Evolutionary conservation across 2,113 vertebrate species (phyloP), one percentile per base, ranked within the genome.

Genomic region (Odontophorus gujanensis): DNA sequence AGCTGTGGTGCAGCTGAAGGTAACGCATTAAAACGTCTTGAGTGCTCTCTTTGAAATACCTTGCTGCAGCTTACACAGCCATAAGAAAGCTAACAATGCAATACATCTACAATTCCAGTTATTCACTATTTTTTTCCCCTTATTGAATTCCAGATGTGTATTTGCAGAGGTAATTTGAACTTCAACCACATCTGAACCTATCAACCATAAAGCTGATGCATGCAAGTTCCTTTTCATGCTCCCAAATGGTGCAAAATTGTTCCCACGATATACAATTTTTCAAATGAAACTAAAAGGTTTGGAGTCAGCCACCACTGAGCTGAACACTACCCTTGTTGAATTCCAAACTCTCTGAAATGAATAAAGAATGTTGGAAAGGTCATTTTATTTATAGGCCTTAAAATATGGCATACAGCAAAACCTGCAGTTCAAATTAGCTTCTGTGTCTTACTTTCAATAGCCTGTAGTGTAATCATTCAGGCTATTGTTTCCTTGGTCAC

Each of bases 331-430:
- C 87, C 18, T 17, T 81, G 22, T 26, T 74, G 50, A 83, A 87
- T 92, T 82, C 47, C 38, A 57, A 59, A 53, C 17, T 83, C 63
- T 80, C 55, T 25, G 25, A 71, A 95, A 55, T 62, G 58, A 89
- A 45, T 50, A 7, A 61, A 95, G 72, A 24, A 50, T 6, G 11
- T 47, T 22, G 74, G 42, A 51, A 92, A 87, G 45, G 45, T 50
- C 79, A 63, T 91, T 93, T 90, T 92, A 74, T 77, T 90, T 91
- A 57, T 16, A 73, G 26, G 67, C 22, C 58, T 94, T 94, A 85
- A 94, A 96, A 87, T 45, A 84, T 26, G 87, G 14, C 15, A 11
- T 79, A 43, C 0, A 0, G 14, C 62, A 85, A 69, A 38, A 66
- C 19, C 28, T 61, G 45, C 20, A 18, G 5, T 65, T 84, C 22